Base-by-base conservation (phyloP, 2,113 vertebrate genomes). In the Heliornis fulica region DNA sequence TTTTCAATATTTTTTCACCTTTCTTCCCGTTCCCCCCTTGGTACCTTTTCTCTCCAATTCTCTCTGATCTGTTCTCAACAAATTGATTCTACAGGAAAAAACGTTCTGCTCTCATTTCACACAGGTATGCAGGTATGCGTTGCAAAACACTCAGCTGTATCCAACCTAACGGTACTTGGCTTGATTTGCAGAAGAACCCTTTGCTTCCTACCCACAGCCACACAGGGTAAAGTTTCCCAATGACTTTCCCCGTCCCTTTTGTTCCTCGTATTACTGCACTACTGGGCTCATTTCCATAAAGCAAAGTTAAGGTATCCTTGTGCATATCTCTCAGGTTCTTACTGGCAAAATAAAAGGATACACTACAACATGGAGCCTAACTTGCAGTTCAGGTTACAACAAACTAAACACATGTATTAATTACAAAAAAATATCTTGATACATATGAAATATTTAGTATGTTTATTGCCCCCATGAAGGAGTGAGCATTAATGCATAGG, bases 11-110 rank as follows among this genome's bases (percentile, higher is more conserved):
- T n/a, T n/a, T n/a, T n/a, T n/a, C 40, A 70, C 53, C 31, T 74
- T 90, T 63, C 85, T 64, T 85, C 83, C 25, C 0, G 26, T 57
- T n/a, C 46, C 91, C 60, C 41, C 32, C 50, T 91, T 87, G 76
- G 32, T 79, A 84, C 41, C 51, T 25, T 93, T 96, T 92, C 61
- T 84, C 65, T 89, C 36, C 78, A 87, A 11, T 72, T 94, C 77
- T 76, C 83, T 89, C 89, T 75, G 53, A 94, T 90, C 64, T 81
- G 79, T 65, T 91, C 79, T 75, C 7, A n/a, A 2, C 36, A 92
- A 93, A 94, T 81, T 90, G 87, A 94, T 90, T 88, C 71, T 64
- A 45, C 57, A 85, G 75, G 61, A 87, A 84, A 93, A 93, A 97
- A 79, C 45, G 60, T 69, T 94, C 57, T 45, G 64, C 63, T 75